A percentile compares a stretch with the other conserved stretches of the same genome.
These are phyloP conservation scores for Penaeus japonicus DNA, from an alignment of 1,140 invertebrate species.

Conservation along the genomic window DNA sequence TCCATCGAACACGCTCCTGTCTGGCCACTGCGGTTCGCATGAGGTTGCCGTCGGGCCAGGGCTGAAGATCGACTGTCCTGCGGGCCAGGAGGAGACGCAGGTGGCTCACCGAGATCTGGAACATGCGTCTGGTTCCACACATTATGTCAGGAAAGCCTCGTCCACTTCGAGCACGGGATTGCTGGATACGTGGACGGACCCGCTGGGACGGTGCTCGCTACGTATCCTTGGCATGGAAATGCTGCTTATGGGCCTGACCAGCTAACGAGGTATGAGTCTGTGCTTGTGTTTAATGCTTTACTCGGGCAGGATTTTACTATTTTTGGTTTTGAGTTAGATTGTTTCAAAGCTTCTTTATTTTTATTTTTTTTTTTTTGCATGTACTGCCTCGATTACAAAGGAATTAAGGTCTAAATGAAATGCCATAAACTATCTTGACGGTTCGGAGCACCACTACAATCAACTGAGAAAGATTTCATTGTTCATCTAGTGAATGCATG, in stretches of 20 bases:
- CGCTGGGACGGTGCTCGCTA: constrained; percentile 38
- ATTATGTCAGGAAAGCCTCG: not conserved
- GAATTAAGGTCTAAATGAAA: too few relatives aligned
- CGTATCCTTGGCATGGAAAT: constrained; percentile 47
- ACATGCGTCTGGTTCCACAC: constrained; percentile 21
- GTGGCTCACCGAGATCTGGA: constrained; percentile 48
- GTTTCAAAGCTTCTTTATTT: too few relatives aligned
- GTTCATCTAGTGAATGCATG: too few relatives aligned
- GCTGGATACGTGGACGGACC: constrained; percentile 46
- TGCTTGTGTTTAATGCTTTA: not conserved
- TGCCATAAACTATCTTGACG: too few relatives aligned
- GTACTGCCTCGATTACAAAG: too few relatives aligned
- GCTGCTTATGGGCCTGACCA: constrained; percentile 43
- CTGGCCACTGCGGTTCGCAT: constrained; percentile 38
- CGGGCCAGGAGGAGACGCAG: constrained; percentile 44
- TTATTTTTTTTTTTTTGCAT: too few relatives aligned
- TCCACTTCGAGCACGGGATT: not conserved
- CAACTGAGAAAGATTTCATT: too few relatives aligned
- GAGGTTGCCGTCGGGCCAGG: constrained; percentile 36
- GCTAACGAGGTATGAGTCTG: constrained; percentile 19
- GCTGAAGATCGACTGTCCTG: constrained; percentile 34
- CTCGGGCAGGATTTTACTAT: not conserved
- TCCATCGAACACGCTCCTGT: constrained; percentile 41
- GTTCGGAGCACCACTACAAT: too few relatives aligned
- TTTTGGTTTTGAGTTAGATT: not conserved